A percentile compares a stretch with the other conserved stretches of the same genome.
Evolutionary conservation across 92 coral and sea anemone genomes (phyloP).

Genomic region (Phenganax stokvisi): DNA sequence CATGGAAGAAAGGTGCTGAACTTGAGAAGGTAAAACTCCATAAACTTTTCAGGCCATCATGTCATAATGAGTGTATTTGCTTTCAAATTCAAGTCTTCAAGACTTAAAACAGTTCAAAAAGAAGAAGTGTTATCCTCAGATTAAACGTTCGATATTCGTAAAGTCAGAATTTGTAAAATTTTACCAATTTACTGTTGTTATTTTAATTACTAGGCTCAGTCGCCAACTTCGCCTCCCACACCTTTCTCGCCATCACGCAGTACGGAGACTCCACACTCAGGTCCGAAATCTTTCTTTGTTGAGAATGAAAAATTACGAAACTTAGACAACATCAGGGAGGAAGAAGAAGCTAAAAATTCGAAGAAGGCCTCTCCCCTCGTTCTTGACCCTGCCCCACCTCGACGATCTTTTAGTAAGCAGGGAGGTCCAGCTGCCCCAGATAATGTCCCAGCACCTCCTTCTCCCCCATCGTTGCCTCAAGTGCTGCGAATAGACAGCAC

Average conservation of each 20-base stretch:
- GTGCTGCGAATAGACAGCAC: background rate
- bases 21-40: slow-evolving; percentile 50
- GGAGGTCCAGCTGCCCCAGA: slow-evolving; percentile 46
- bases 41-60: background rate
- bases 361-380: slow-evolving; percentile 7
- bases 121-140: no score
- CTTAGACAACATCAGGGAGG: slow-evolving; percentile 49
- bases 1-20: slow-evolving; percentile 89
- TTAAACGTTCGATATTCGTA: no score
- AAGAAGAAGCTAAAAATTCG: slow-evolving; percentile 16
- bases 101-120: no score
- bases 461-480: slow-evolving; percentile 31
- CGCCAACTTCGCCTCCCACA: slow-evolving; percentile 70
- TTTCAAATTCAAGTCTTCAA: no score
- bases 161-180: no score
- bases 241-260: slow-evolving; percentile 54
- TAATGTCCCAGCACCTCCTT: slow-evolving; percentile 55
- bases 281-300: slow-evolving; percentile 62
- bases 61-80: no score
- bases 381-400: slow-evolving; percentile 28
- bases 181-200: background rate
- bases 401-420: slow-evolving; percentile 43
- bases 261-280: slow-evolving; percentile 50
- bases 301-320: slow-evolving; percentile 55
- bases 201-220: slow-evolving; percentile 10